Evolutionary conservation across 2,113 vertebrate species (phyloP), one percentile per base, ranked within the genome.

Genomic region (Mustelus asterias): DNA sequence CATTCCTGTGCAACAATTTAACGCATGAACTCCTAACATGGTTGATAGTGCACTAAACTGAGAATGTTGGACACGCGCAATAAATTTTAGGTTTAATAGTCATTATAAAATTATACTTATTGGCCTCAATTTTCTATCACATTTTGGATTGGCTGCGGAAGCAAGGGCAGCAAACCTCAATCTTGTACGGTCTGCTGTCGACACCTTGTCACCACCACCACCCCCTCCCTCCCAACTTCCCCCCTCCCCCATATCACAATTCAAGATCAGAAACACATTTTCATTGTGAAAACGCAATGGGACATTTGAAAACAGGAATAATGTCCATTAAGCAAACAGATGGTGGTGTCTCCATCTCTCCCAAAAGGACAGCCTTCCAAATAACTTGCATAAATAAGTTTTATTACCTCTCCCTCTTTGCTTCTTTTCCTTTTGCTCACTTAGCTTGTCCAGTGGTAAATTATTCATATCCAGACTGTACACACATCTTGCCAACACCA

Each of bases 351-450:
- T 37, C 58, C 14, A 37, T 2, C n/a, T 65, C 60, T 65, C 89
- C 44, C 22, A 65, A 58, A 90, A 90, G 54, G 11, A 90, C 26
- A 58, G 72, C 72, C 72, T 33, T 76, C 72, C 72, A 90, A 58
- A 90, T 33, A 90, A 26, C 22, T 48, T 24, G 58, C 0, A 26
- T 33, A 37, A 65, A 20, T 7, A 33, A 93, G 18, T 72, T 44
- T 44, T 33, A 54, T 0, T 97, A 99, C 99, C 99, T 97, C 99
- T 98, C 96, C 99, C 99, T 96, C 99, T 98, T 96, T 99, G 99
- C 96, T 98, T 99, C 96, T 99, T 99, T 96, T 99, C 99, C 96
- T 99, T 99, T 97, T 99, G 99, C 67, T 99, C 99, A 95, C 99
- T 99, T 96, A 99, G 98, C 96, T 99, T 99, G 97, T 99, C 99